Conservation (phyloP, 2,113 vertebrate genomes). For the Stictonetta naevosa region DNA sequence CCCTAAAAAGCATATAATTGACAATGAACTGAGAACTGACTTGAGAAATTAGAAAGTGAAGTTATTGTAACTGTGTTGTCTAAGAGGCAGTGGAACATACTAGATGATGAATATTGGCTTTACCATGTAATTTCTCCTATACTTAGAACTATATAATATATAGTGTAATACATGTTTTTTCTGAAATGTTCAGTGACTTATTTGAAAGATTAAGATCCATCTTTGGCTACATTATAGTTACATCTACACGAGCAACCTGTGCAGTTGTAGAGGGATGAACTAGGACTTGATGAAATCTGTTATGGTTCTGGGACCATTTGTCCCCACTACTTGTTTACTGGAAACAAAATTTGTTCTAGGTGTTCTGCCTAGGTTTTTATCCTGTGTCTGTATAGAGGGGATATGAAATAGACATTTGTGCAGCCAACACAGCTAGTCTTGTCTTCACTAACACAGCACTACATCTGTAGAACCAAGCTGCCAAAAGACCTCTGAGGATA, state of each 20-base stretch:
- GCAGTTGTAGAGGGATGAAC: not conserved
- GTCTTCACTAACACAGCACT: not conserved
- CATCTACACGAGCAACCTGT: not conserved
- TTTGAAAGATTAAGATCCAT: not conserved
- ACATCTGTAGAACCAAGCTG: not conserved
- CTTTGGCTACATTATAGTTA: not conserved
- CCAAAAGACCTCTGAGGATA: not conserved
- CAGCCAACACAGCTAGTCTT: not conserved
- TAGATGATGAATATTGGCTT: not conserved
- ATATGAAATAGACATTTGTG: not conserved
- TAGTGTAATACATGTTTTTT: not conserved
- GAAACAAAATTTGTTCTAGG: not conserved
- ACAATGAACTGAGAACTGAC: not conserved
- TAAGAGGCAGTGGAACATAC: not conserved
- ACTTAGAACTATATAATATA: not conserved
- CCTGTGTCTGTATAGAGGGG: not conserved
- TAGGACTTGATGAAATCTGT: not conserved
- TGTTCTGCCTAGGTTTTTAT: not conserved
- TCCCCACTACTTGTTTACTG: not conserved
- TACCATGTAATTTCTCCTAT: not conserved
- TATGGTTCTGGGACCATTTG: not conserved
- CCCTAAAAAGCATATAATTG: not conserved
- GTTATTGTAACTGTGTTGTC: not conserved
- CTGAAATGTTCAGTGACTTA: not conserved
- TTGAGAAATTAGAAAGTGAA: not conserved